Evolutionary conservation across 2,888 invertebrate species (phyloP), one percentile per base, ranked within the genome.

Genomic region (Taphrorychus bicolor): DNA sequence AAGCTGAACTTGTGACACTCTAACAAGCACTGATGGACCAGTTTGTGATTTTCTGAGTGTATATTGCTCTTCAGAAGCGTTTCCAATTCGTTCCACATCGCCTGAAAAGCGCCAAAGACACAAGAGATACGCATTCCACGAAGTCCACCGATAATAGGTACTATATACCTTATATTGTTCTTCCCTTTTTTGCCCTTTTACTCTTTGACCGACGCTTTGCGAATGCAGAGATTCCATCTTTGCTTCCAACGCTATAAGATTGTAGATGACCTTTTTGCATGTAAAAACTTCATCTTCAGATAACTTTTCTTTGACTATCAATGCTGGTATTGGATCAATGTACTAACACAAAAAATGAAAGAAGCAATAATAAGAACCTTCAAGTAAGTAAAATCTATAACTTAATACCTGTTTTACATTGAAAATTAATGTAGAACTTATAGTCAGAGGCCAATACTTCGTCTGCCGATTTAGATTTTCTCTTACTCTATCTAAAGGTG

Each of bases 1-100:
- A 82, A 81, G 54, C 86, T 86, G 76, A 87, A 88, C 75, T 84
- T 84, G 62, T 87, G 85, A 73, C 91, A 91, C 76, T 97, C 96
- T 21, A 93, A 84, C 51, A 97, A 83, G 78, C 93, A 94, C 54
- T 90, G 89, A 51, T 95, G 83, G 16, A 96, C 86, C 65, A 89
- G 87, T 69, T 89, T 87, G 78, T 97, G 97, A 72, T 89, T 89
- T 2, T 90, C 85, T 0, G 95, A 91, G 59, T 91, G 91, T 21
- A 91, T 87, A 79, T 93, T 91, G 21, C 89, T 88, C 60, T 92
- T 89, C 0, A 97, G 83, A 40, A 96, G 85, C 9, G 89, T 89
- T 80, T 97, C 97, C 53, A 97, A 81, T 80, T 98, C 97, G 23
- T 88, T 87, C 92, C 97, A 98, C 80, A 97, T 87, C 22, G 93